Evolutionary conservation across 2,113 vertebrate genomes (phyloP).

Genomic region (Erythrocercus mccallii): DNA sequence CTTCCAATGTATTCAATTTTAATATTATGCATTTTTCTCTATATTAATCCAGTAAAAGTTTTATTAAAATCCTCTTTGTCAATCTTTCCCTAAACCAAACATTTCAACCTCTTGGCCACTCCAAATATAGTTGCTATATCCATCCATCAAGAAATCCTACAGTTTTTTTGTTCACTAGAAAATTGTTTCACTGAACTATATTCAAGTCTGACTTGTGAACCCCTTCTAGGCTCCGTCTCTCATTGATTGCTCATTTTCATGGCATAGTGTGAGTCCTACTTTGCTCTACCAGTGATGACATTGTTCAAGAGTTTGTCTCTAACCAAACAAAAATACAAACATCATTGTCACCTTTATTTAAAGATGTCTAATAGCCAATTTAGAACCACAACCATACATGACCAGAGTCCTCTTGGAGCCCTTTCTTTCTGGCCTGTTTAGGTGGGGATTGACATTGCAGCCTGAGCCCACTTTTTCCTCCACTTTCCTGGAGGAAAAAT

Average conservation of each 20-base stretch:
- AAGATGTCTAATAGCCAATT: fast-evolving
- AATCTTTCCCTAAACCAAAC: background rate
- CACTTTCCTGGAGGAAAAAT: background rate
- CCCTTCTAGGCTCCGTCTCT: background rate
- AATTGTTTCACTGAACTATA: background rate
- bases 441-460: background rate
- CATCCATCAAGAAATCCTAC: background rate
- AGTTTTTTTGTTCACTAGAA: background rate
- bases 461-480: background rate
- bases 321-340: background rate
- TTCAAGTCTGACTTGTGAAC: background rate
- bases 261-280: background rate
- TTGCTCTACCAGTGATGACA: background rate
- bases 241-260: background rate
- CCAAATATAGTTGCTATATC: background rate
- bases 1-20: background rate
- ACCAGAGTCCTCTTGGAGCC: background rate
- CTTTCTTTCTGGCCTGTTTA: background rate
- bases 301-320: background rate
- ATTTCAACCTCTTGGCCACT: background rate
- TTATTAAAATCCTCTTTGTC: background rate
- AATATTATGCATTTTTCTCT: background rate
- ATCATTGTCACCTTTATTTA: background rate
- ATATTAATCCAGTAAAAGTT: background rate
- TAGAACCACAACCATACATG: background rate